Conservation (phyloP, 2,797 vertebrate species). For the Tauraco hartlaubi region DNA sequence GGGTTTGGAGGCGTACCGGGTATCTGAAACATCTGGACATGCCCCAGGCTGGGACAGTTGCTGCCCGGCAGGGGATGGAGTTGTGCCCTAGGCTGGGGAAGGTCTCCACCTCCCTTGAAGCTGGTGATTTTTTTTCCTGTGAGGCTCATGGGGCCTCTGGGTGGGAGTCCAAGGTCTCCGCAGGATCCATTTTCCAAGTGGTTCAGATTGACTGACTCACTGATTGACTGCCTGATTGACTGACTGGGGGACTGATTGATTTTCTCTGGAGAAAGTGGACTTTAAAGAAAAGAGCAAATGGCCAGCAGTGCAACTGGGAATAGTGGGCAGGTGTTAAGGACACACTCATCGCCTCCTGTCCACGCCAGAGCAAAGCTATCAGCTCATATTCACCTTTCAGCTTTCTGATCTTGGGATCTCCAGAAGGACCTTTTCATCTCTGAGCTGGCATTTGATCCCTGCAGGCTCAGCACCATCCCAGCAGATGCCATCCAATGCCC, state of each 20-base stretch:
- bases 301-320: not conserved
- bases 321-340: not conserved
- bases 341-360: accelerated
- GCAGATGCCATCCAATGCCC: not conserved
- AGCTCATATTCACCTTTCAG: not conserved
- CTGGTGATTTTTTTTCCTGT: not conserved
- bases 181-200: not conserved
- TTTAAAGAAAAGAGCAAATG: not conserved
- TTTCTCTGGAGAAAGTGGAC: not conserved
- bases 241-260: not conserved
- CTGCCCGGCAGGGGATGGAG: not conserved
- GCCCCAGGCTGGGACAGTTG: not conserved
- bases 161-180: not conserved
- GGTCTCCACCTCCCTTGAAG: not conserved
- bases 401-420: not conserved
- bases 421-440: not conserved
- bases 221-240: constrained; percentile 3
- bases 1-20: not conserved
- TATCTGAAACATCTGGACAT: not conserved
- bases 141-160: not conserved
- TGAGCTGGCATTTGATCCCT: not conserved
- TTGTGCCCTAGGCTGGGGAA: not conserved
- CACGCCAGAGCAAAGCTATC: not conserved
- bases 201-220: not conserved
- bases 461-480: not conserved